Evolutionary conservation across 2,888 invertebrate genomes (phyloP), one percentile per base, ranked within the genome.

Genomic region (Ditula angustiorana): DNA sequence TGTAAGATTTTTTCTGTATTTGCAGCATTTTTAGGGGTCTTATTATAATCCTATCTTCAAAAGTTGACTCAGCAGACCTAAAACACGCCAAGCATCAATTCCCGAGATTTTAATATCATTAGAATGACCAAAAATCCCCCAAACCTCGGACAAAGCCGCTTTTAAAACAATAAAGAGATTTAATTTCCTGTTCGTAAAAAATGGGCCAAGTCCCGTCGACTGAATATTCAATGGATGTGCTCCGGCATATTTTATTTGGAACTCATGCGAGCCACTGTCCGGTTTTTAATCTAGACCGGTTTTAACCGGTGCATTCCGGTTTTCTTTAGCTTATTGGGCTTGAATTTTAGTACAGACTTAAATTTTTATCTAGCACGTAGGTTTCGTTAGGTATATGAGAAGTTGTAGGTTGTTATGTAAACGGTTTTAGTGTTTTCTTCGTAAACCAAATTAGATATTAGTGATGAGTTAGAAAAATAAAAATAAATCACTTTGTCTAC

Each of bases 131-230:
- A 44, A 47, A 56, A 37, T n/a, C 30, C 55, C 11, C 28, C 49
- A 13, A 62, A 63, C 50, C 57, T 19, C 63, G n/a, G 21, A 57
- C 53, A 53, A 57, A 57, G 59, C 37, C 61, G 47, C 55, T 49
- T 60, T 56, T 58, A 26, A 63, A 63, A 63, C 63, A 63, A 63
- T 63, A 44, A 63, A 52, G 63, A 44, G 63, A 63, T 63, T 63
- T 63, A 87, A 90, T 90, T 90, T 89, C 88, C 89, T 84, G 87
- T 75, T 78, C 77, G 79, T 85, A 82, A 88, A 88, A 86, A 88
- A 87, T 87, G 85, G 86, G 86, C 89, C 86, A 82, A 50, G 50
- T 82, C 85, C 76, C 80, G 77, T 70, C 73, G 72, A 77, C 80
- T 81, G 87, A 85, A 86, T 85, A 87, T 86, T 85, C 85, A 84